These are phyloP conservation scores for Sinotaia quadrata DNA, from an alignment of 2,888 invertebrate species.

Conservation along the genomic window DNA sequence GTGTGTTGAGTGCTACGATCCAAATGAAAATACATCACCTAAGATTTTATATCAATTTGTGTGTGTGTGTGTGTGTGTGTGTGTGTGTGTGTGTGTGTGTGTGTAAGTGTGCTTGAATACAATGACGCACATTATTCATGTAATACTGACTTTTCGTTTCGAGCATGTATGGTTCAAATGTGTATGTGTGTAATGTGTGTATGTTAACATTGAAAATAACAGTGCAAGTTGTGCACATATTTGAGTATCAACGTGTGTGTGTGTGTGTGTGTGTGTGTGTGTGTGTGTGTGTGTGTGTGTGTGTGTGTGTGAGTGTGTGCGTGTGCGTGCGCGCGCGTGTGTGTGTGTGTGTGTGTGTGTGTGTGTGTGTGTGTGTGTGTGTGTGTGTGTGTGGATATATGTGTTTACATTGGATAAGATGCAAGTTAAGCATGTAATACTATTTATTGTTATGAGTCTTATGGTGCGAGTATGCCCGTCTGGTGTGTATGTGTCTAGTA, in stretches of 20 bases:
- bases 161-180: background rate
- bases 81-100: background rate
- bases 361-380: background rate
- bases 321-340: background rate
- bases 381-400: too few species aligned
- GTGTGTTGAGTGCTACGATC: too few species aligned
- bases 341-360: background rate
- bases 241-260: background rate
- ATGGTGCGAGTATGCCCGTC: too few species aligned
- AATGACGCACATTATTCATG: too few species aligned
- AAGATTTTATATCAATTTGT: too few species aligned
- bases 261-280: background rate
- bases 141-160: background rate
- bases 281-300: background rate
- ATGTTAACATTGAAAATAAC: too few species aligned
- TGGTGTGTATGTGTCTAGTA: too few species aligned
- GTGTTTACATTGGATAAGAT: too few species aligned
- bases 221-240: too few species aligned
- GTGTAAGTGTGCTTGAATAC: background rate
- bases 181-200: background rate
- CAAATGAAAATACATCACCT: too few species aligned
- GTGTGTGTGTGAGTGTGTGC: background rate
- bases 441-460: too few species aligned
- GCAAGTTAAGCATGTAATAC: too few species aligned
- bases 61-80: background rate